Percentiles rank a stretch among this genome's conserved stretches.
phyloP scores from a whole-genome alignment of 1,140 invertebrate genomes.

The Apis florea region DNA sequence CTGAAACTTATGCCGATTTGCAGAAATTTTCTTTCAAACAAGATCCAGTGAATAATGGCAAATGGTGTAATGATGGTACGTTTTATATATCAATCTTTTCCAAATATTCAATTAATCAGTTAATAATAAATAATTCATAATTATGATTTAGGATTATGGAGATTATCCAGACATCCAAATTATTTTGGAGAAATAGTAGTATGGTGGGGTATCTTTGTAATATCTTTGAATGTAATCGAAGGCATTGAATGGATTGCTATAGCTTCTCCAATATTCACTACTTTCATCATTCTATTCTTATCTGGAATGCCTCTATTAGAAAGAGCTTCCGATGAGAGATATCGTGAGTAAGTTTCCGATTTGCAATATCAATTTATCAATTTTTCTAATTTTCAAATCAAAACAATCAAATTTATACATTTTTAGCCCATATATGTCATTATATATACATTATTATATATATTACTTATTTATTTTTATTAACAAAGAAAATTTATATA shows the following conservation, averaged over 20 bases:
- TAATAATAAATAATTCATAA: no score
- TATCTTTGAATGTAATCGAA: constrained; percentile 92
- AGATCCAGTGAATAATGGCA: constrained; percentile 92
- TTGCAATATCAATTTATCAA: neutral
- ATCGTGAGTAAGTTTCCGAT: constrained; percentile 86
- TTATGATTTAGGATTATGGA: constrained; percentile 89
- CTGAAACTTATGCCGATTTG: constrained; percentile 94
- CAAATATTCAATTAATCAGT: neutral
- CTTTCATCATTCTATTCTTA: constrained; percentile 92
- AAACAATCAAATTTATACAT: no score
- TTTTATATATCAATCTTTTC: neutral
- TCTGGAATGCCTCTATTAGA: constrained; percentile 93
- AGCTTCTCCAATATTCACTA: constrained; percentile 93
- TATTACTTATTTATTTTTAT: no score
- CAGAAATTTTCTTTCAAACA: constrained; percentile 95
- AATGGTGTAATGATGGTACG: constrained; percentile 93
- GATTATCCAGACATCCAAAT: constrained; percentile 94
- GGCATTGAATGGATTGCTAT: constrained; percentile 91
- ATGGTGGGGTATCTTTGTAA: constrained; percentile 96
- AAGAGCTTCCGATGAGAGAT: constrained; percentile 92
- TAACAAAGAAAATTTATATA: no score
- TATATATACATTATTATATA: no score
- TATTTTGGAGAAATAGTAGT: constrained; percentile 97
- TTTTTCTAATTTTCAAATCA: neutral
- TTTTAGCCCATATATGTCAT: no score